phyloP scores from a whole-genome alignment of 2,113 vertebrate genomes.

The Urocitellus parryii region DNA sequence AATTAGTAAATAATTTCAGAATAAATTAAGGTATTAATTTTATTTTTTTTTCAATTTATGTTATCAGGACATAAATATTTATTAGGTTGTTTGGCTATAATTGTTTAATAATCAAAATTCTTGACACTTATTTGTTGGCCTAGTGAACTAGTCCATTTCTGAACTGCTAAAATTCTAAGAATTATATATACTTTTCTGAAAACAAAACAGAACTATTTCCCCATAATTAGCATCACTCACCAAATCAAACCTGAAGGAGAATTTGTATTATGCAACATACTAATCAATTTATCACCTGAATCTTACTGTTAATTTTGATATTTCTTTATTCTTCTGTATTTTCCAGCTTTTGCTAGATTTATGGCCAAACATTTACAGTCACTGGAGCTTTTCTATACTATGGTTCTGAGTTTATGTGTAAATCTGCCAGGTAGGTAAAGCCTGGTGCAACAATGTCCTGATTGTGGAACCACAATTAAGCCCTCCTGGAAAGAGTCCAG shows the following conservation, averaged over 20 bases:
- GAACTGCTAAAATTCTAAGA: not conserved
- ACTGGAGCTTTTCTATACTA: not conserved
- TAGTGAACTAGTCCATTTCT: not conserved
- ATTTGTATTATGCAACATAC: not conserved
- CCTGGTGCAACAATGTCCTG: not conserved
- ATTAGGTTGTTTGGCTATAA: not conserved
- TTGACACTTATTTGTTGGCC: not conserved
- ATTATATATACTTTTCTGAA: constrained; percentile 3
- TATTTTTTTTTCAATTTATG: not conserved
- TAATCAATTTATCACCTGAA: not conserved
- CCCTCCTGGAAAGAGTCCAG: not conserved
- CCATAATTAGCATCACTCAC: not conserved
- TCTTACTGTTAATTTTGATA: not conserved
- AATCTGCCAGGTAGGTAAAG: not conserved
- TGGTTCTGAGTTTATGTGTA: not conserved
- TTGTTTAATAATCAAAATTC: not conserved
- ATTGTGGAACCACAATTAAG: constrained; percentile 4
- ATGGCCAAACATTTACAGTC: not conserved
- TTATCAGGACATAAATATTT: not conserved
- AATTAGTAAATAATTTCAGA: not conserved
- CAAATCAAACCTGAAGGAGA: not conserved
- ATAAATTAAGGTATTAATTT: not conserved
- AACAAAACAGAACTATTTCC: not conserved
- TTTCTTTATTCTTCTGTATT: not conserved
- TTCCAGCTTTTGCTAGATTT: not conserved